These are phyloP conservation scores for Adoxophyes honmai DNA, from an alignment of 1,140 invertebrate species.

Conservation along the genomic window DNA sequence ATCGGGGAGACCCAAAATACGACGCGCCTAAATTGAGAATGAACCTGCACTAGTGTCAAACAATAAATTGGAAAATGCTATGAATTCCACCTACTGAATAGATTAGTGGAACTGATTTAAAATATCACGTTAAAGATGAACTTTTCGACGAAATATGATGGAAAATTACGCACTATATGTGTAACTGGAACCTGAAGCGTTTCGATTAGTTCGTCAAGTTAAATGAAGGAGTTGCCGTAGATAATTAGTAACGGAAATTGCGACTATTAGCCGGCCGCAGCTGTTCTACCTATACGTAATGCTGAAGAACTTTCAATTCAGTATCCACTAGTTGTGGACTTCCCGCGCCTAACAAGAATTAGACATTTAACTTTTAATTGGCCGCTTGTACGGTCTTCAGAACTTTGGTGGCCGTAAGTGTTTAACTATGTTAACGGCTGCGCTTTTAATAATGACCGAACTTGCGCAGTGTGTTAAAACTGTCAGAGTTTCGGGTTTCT, in stretches of 20 bases:
- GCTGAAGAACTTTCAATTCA: conserved; percentile 50
- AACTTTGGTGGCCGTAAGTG: conserved; percentile 56
- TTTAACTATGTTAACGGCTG: conserved; percentile 59
- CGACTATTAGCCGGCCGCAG: conserved; percentile 8
- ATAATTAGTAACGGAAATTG: not conserved
- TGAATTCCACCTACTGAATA: no score
- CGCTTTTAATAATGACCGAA: conserved; percentile 47
- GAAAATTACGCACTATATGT: no score
- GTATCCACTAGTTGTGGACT: conserved; percentile 53
- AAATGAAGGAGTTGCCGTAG: not conserved
- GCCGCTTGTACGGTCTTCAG: conserved; percentile 64
- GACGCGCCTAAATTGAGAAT: no score
- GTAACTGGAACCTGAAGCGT: no score
- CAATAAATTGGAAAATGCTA: no score
- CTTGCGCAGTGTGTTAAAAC: conserved; percentile 22
- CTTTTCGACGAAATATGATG: no score
- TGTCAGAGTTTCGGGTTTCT: not conserved
- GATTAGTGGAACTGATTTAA: no score
- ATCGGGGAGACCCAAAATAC: no score
- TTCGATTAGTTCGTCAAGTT: no score
- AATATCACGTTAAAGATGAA: no score
- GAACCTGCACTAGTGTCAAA: no score
- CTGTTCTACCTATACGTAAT: conserved; percentile 37
- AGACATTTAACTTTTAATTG: conserved; percentile 75
- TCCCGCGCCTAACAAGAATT: conserved; percentile 64